A percentile compares a stretch with the other conserved stretches of the same genome.
These are phyloP conservation scores for Hucho hucho DNA, from an alignment of 2,113 vertebrate species.

Conservation along the genomic window DNA sequence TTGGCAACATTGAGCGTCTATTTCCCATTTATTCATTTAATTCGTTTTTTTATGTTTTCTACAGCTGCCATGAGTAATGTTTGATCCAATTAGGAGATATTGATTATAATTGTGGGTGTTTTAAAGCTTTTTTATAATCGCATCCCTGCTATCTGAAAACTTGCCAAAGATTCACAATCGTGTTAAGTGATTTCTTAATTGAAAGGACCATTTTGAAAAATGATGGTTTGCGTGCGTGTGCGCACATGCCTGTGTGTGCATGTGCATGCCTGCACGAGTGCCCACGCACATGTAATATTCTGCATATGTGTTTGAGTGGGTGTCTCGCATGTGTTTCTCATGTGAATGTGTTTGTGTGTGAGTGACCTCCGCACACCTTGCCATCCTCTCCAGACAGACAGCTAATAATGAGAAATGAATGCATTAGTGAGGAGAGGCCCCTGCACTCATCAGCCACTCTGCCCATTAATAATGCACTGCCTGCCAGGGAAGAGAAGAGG, in stretches of 20 bases:
- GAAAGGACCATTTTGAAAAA: not conserved
- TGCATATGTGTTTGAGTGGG: not conserved
- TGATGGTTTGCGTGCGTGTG: not conserved
- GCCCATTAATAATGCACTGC: constrained; percentile 68
- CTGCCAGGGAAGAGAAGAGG: constrained; percentile 42
- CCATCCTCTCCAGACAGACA: constrained; percentile 38
- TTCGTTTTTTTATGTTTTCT: constrained; percentile 70
- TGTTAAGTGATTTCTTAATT: not conserved
- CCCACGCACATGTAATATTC: not conserved
- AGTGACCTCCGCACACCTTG: constrained; percentile 12
- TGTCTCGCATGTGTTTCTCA: not conserved
- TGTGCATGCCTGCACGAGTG: not conserved
- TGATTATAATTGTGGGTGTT: constrained; percentile 63
- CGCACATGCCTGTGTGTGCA: too few species aligned
- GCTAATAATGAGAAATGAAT: constrained; percentile 69
- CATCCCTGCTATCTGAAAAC: constrained; percentile 58
- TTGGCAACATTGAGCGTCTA: constrained; percentile 71
- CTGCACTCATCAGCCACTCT: constrained; percentile 55
- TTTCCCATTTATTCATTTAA: constrained; percentile 75
- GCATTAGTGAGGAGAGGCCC: constrained; percentile 62
- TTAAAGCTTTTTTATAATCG: constrained; percentile 56
- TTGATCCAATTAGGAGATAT: constrained; percentile 68
- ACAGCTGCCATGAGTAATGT: constrained; percentile 67
- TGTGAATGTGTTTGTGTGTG: constrained; percentile 2
- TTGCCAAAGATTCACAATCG: constrained; percentile 45